Base-by-base conservation (phyloP, 1,140 invertebrate genomes). In the Ditylenchus dipsaci region DNA sequence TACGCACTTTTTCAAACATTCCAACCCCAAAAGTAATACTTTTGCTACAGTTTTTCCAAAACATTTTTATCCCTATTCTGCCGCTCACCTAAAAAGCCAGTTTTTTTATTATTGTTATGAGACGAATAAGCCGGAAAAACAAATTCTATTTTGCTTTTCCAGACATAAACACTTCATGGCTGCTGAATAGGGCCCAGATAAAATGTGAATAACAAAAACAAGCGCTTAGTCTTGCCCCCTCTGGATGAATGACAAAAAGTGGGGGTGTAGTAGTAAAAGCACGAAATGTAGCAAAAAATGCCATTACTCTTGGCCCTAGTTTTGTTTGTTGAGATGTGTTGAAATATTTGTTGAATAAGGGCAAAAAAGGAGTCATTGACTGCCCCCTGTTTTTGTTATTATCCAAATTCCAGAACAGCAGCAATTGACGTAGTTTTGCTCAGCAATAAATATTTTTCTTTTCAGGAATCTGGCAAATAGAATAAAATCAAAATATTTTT, bases 401-500 rank as follows among this genome's bases (percentile, higher is more conserved):
- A 57, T 57, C n/a, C 49, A 53, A 57, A 57, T 57, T 57, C 27
- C 27, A 29, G 1, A 15, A 49, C n/a, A n/a, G 33, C 33, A 38
- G 33, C 3, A 38, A 38, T 38, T 38, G 33, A 38, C 33, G 33
- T 38, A 38, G 33, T 11, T 38, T 38, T 38, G 11, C 33, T 38
- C 33, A 38, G 33, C 33, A 38, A 38, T 38, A 38, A 38, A 38
- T 38, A 38, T 38, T 38, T 38, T 38, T 11, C 11, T 38, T 38
- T 38, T 38, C 33, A 38, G 11, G 11, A 38, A 38, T 38, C 33
- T 38, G 11, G 33, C 15, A 8, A 57, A 57, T 9, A 61, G 30
- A 38, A 61, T 30, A 61, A 61, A 27, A 27, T 30, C 8, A 29
- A 26, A 61, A 26, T 30, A 61, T 61, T 61, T 61, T 61, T 61